Evolutionary conservation across 2,888 invertebrate species (phyloP), one percentile per base, ranked within the genome.

Genomic region (Apodemia duryi): DNA sequence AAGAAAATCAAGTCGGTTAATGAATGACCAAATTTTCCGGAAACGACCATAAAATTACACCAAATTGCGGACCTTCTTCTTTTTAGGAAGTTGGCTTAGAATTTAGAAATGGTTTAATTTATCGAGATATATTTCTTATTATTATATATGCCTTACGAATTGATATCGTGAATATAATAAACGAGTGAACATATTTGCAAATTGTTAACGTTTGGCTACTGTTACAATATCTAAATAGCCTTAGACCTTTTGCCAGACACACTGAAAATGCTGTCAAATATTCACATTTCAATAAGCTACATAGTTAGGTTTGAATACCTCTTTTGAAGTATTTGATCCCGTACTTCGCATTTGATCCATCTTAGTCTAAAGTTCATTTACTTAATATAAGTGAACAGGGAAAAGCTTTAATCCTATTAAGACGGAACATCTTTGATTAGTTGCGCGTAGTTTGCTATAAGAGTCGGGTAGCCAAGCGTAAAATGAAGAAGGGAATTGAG

Each of bases 381-480:
- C 28, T 28, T 43, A 38, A 38, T 38, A 38, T 38, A 38, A 38
- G 9, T 38, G 38, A 43, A 43, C 43, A 43, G 54, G 10, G 54
- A 28, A 54, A 54, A 54, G 54, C 54, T 54, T 9, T 54, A 54
- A 54, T 57, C 57, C 57, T 57, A 57, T 57, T 57, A 57, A 29
- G 57, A 29, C 29, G 29, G 57, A 57, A 57, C 32, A 57, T 57
- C 57, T 57, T 57, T 57, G 57, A 57, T 57, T 57, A 57, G 57
- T 57, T 57, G 57, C 57, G 29, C 57, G 57, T 28, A 57, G 57
- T 60, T 60, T 32, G 57, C 35, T 60, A 60, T 60, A 60, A 60
- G 57, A 60, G 49, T 51, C 57, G 32, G 32, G 57, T 60, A 60
- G 32, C 57, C 57, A 60, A 60, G 60, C 60, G 60, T 60, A 60